Base-by-base conservation (phyloP, 2,113 vertebrate genomes). In the Menura novaehollandiae region DNA sequence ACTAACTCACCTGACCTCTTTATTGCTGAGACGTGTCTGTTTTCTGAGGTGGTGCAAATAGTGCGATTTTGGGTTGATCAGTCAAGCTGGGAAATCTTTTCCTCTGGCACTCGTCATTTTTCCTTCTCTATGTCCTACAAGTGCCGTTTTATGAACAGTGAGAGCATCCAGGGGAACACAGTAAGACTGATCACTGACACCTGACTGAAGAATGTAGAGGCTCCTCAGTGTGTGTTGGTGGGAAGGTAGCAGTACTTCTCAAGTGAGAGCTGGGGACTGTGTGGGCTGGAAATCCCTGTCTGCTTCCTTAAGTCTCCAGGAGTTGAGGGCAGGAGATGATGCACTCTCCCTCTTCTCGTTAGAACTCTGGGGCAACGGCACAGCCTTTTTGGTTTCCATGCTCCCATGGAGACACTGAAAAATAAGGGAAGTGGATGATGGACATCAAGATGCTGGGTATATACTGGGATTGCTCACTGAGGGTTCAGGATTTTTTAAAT, bases 1-100 rank as follows among this genome's bases (percentile, higher is more conserved):
- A 13, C 10, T 22, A 19, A n/a, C n/a, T 85, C 1, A 0, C n/a
- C 43, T 56, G 16, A 49, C 41, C 12, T 44, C 35, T 53, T 26
- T 37, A 23, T 41, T 51, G n/a, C 85, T 32, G 59, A 82, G 43
- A 66, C 51, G 32, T 58, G 28, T 33, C 55, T 77, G 0, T 33
- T 62, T 32, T 53, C 66, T 60, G 47, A 63, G 35, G 21, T 0
- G 0, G 22, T n/a, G 41, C 39, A 85, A 89, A 33, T 3, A 51
- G 23, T 33, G 44, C 16, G 37, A 7, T 89, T 85, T 76, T 9
- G 21, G 24, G 59, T 23, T 9, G 1, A 74, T 56, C 35, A 33
- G 39, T 35, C 43, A 87, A 69, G 21, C 0, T 47, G 27, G 33
- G 39, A 77, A 80, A 15, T 60, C 14, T 56, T 60, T 81, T 85